These are phyloP conservation scores for Poecilia wingei DNA, from an alignment of 2,797 vertebrate genomes.

Conservation along the genomic window DNA sequence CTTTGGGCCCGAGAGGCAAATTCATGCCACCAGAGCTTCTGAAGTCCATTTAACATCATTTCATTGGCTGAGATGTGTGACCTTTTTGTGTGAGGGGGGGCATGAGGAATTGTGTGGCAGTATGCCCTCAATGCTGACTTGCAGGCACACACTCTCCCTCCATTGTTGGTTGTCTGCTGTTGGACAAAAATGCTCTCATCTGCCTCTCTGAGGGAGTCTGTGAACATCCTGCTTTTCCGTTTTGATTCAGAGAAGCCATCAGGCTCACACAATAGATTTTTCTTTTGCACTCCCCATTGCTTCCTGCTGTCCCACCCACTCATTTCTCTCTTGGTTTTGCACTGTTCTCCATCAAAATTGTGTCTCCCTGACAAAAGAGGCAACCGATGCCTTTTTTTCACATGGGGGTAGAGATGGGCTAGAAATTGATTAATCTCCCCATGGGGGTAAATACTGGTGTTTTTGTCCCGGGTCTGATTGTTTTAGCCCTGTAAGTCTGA, in stretches of 20 bases:
- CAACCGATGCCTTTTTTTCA: conserved; percentile 49
- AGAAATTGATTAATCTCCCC: conserved; percentile 63
- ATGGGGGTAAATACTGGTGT: conserved; percentile 33
- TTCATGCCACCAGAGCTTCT: conserved; percentile 51
- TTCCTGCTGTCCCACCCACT: conserved; percentile 58
- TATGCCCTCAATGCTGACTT: conserved; percentile 36
- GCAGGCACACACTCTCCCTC: conserved; percentile 16
- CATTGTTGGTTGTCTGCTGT: conserved; percentile 48
- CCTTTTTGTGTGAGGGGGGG: conserved; percentile 72
- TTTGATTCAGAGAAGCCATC: conserved; percentile 72
- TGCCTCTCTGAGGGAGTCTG: conserved; percentile 52
- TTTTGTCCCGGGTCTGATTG: conserved; percentile 10
- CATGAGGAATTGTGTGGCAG: conserved; percentile 67
- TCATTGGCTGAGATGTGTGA: conserved; percentile 73
- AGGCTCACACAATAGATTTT: conserved; percentile 63
- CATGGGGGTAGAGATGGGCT: conserved; percentile 53
- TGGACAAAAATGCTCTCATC: conserved; percentile 43
- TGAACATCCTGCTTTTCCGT: conserved; percentile 62
- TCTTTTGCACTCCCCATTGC: conserved; percentile 26
- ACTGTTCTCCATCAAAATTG: conserved; percentile 61
- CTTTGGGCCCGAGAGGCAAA: conserved; percentile 41
- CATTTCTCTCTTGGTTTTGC: conserved; percentile 54
- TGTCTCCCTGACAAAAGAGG: conserved; percentile 62
- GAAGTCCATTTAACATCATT: conserved; percentile 73
- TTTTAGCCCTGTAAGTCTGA: conserved; percentile 42